phyloP scores from a whole-genome alignment of 2,113 vertebrate species.

The Urocitellus parryii region DNA sequence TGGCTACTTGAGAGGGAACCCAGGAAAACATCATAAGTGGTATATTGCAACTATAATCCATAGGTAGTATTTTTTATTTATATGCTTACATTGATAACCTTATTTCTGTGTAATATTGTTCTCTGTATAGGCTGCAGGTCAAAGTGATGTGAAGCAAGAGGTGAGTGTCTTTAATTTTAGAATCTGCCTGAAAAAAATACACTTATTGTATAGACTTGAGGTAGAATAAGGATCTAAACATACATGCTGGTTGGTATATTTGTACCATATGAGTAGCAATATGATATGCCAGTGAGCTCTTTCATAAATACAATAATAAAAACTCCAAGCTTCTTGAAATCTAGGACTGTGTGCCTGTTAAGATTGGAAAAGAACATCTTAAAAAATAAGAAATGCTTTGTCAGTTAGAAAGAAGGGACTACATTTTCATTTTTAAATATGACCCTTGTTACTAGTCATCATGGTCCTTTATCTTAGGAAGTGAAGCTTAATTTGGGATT shows the following conservation, averaged over 20 bases:
- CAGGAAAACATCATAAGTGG: background rate
- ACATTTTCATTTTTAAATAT: constrained; percentile 60
- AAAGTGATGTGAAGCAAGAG: constrained; percentile 93
- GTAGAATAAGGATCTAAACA: constrained; percentile 22
- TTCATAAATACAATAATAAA: constrained; percentile 56
- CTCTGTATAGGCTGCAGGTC: constrained; percentile 87
- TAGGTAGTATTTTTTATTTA: constrained; percentile 39
- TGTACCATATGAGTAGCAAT: constrained; percentile 11
- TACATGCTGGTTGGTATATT: constrained; percentile 22
- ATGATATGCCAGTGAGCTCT: background rate
- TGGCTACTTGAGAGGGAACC: constrained; percentile 5
- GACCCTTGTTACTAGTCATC: background rate
- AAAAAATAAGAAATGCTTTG: constrained; percentile 26
- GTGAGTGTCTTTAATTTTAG: constrained; percentile 85
- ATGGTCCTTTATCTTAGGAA: constrained; percentile 40
- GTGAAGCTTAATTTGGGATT: constrained; percentile 14
- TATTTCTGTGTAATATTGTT: constrained; percentile 62
- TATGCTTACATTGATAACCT: background rate
- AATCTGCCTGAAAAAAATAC: background rate
- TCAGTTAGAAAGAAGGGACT: constrained; percentile 7
- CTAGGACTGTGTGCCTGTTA: constrained; percentile 42
- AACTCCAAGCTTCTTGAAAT: constrained; percentile 35
- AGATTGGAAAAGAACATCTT: constrained; percentile 37
- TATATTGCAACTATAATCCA: constrained; percentile 29
- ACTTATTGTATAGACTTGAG: constrained; percentile 40